Evolutionary conservation across 2,797 vertebrate species (phyloP), one percentile per base, ranked within the genome.

Genomic region (Meda fulgida): DNA sequence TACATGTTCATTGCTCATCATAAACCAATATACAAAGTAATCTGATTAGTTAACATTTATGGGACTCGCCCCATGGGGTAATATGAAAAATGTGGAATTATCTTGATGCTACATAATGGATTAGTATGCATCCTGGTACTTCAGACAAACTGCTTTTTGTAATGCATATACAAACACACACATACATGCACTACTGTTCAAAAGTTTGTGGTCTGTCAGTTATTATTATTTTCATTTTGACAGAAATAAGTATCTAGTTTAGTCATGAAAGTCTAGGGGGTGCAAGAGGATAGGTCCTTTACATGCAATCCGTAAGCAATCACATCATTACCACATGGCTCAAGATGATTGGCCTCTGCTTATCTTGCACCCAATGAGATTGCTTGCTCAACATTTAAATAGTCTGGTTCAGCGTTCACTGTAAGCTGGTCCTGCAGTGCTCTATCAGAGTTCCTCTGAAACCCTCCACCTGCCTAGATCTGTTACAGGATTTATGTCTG

Each of bases 51-150:
- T 75, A 23, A 21, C 9, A 4, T 7, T 21, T 29, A 48, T 16
- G 43, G 70, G n/a, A 31, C 34, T 43, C 7, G 19, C 48, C 26
- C 31, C 14, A 5, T 72, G 70, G 16, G 40, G n/a, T 29, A 19
- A 19, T 72, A 11, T 5, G 26, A 21, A 23, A 21, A 13, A 11
- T 19, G 0, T 0, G 0, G 11, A 75, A 36, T 53, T 0, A 1
- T 75, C 9, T 23, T 21, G 14, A 18, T 11, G 7, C 23, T 53
- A 13, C 9, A 75, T 21, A 4, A 53, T 53, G 14, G 29, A 13
- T 75, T 4, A 75, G 9, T 75, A 5, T 75, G 10, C 48, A 53
- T 53, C 19, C 3, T 34, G 10, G 0, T 23, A 23, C 2, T 53
- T 75, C 10, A 36, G 72, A 36, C 29, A 36, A 34, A 75, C 21